A percentile compares a stretch with the other conserved stretches of the same genome.
These are phyloP conservation scores for Tachysurus fulvidraco DNA, from an alignment of 2,113 vertebrate genomes.

Conservation along the genomic window DNA sequence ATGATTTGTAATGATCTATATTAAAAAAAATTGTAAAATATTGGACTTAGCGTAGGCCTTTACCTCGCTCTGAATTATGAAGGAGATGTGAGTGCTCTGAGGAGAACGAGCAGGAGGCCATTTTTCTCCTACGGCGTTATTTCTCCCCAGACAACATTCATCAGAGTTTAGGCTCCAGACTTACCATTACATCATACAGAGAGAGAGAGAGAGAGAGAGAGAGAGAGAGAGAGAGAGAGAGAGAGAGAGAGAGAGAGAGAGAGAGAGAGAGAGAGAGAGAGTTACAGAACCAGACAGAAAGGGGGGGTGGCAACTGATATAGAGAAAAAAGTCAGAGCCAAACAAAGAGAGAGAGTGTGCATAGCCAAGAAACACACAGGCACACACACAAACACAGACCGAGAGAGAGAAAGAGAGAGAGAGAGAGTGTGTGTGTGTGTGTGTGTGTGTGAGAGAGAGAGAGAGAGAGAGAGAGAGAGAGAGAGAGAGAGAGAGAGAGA, in stretches of 20 bases:
- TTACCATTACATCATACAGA: constrained; percentile 32
- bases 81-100: neutral
- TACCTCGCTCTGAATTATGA: neutral
- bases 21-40: neutral
- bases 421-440: no score
- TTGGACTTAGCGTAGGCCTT: neutral
- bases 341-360: neutral
- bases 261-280: neutral
- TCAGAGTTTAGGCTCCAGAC: constrained; percentile 36
- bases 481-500: neutral
- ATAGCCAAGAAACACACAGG: no score
- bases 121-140: neutral
- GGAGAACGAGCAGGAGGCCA: neutral
- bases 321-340: no score
- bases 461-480: neutral
- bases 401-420: neutral
- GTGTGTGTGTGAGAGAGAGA: no score
- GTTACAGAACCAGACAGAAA: neutral
- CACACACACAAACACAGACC: neutral
- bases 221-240: neutral
- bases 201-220: neutral
- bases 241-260: neutral
- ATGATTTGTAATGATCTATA: neutral
- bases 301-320: neutral
- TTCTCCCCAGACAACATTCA: constrained; percentile 26